A percentile compares a stretch with the other conserved stretches of the same genome.
Conservation (phyloP, 1,140 invertebrate genomes). For the Pseudomyrmex sp. region DNA sequence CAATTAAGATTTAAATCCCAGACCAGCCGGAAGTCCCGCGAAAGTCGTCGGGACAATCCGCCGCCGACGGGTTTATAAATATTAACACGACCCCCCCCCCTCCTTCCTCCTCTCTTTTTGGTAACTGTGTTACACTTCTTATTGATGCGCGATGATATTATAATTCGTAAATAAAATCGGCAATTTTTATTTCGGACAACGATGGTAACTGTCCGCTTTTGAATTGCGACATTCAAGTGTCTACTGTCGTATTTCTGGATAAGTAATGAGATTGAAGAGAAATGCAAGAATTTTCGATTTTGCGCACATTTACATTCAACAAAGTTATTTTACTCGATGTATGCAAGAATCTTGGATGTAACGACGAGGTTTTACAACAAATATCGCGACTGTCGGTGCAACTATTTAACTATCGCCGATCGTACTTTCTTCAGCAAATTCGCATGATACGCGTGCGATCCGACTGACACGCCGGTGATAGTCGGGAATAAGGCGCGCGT, state of each 20-base stretch:
- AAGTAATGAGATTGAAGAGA: too few species aligned
- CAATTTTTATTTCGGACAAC: not conserved
- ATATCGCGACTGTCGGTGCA: slow-evolving; percentile 8
- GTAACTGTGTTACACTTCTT: not conserved
- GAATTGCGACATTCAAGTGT: not conserved
- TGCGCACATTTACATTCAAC: too few species aligned
- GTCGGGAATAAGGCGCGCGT: slow-evolving; percentile 19
- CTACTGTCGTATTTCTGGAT: too few species aligned
- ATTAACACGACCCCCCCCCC: slow-evolving; percentile 23
- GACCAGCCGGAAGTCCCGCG: slow-evolving; percentile 41
- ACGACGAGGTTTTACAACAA: not conserved
- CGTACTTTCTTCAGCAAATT: slow-evolving; percentile 31
- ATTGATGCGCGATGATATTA: not conserved
- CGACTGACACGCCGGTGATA: slow-evolving; percentile 44
- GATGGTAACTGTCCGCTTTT: not conserved
- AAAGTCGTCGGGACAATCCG: slow-evolving; percentile 54
- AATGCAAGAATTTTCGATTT: too few species aligned
- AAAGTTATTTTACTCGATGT: too few species aligned
- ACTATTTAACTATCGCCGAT: not conserved
- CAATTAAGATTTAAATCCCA: slow-evolving; percentile 57
- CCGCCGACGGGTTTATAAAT: slow-evolving; percentile 49
- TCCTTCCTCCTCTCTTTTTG: too few species aligned
- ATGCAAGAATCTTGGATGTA: not conserved
- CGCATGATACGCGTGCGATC: slow-evolving; percentile 13
- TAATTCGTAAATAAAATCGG: not conserved